Base-by-base conservation (phyloP, 1,140 invertebrate genomes). In the Camponotus floridanus region DNA sequence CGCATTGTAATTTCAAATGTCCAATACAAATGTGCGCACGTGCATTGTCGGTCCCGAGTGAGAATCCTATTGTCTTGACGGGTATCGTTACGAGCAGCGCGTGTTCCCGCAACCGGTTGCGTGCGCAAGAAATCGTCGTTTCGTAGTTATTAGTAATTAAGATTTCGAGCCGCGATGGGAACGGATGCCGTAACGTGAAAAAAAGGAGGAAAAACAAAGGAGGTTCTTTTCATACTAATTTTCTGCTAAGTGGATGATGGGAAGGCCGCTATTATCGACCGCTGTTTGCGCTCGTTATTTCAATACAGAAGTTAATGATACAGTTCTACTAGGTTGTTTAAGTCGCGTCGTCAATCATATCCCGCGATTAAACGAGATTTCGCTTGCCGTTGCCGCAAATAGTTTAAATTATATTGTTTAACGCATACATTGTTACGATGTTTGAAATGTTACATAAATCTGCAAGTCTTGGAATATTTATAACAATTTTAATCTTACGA, bases 111-210 rank as follows among this genome's bases (percentile, higher is more conserved):
- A 67, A 39, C 39, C 26, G 39, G 36, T 68, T 86, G 61, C 74
- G 76, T 79, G 73, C 48, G 31, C 36, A 68, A 78, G 76, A 67
- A 86, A 79, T 78, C 84, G 21, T 86, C 74, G 51, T 80, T 57
- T 81, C 85, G 55, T 51, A 62, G 26, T 71, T 64, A 81, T 86
- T 86, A 67, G 76, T 81, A 86, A 86, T 87, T 87, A 87, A 65
- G 62, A 67, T 74, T 62, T 76, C 45, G 70, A 80, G 74, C 57
- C 11, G 74, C 74, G 86, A 76, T 88, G 86, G 67, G 89, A 90
- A 84, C 85, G 85, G 76, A 87, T 67, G 64, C 33, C 26, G 42
- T 21, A 59, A 26, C 8, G 33, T 21, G 59, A 71, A 80, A 59
- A 26, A 26, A 51, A 21, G 13, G 26, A 57, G 51, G 57, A 80